These are phyloP conservation scores for Apostichopus parvimensis DNA, from an alignment of 35 echinoderm and acorn worm genomes.

Conservation along the genomic window DNA sequence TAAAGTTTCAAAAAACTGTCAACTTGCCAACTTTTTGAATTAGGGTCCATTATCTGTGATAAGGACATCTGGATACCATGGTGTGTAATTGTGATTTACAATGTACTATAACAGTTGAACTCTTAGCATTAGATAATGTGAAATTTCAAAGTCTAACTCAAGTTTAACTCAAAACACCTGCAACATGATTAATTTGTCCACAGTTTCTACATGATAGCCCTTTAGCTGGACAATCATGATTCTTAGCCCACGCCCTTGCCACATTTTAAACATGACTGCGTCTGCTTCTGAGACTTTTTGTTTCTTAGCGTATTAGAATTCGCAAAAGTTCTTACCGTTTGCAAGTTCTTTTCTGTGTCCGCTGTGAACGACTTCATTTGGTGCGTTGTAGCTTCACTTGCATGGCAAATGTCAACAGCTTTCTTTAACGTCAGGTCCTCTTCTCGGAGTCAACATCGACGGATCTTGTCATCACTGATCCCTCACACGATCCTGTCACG, in stretches of 20 bases:
- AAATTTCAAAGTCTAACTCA: too few relatives aligned
- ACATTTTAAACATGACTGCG: neutral
- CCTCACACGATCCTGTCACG: constrained; percentile 25
- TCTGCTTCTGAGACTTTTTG: neutral
- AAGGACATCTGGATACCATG: too few relatives aligned
- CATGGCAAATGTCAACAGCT: constrained; percentile 11
- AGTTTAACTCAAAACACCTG: neutral
- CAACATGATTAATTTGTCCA: neutral
- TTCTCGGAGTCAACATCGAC: neutral
- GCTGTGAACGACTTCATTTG: neutral
- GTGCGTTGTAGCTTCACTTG: too few relatives aligned
- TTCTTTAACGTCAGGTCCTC: neutral
- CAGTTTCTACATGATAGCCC: neutral
- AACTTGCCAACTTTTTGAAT: too few relatives aligned
- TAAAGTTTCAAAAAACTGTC: too few relatives aligned
- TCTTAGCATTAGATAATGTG: too few relatives aligned
- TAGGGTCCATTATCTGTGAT: too few relatives aligned
- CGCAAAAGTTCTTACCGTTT: neutral
- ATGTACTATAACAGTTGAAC: too few relatives aligned
- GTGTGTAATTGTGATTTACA: too few relatives aligned
- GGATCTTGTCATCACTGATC: neutral
- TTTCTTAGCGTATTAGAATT: neutral
- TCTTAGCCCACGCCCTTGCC: neutral
- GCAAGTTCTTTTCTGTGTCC: neutral
- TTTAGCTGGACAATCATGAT: constrained; percentile 1